Evolutionary conservation across 2,888 invertebrate species (phyloP).

Genomic region (Scaeva pyrastri): DNA sequence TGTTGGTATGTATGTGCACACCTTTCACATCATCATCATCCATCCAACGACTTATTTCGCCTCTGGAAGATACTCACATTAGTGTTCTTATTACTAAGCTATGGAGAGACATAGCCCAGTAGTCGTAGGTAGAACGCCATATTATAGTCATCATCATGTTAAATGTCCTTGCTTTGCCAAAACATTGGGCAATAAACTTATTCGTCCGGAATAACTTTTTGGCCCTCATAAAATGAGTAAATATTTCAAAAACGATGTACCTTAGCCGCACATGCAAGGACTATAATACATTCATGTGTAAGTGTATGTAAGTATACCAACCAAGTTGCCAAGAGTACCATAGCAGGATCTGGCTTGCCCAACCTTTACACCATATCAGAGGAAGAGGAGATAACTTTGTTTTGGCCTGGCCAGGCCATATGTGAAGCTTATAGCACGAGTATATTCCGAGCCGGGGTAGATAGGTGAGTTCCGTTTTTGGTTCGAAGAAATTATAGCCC

Average conservation of each 20-base stretch:
- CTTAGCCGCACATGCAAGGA: slow-evolving; percentile 26
- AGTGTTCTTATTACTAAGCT: background rate
- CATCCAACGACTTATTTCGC: background rate
- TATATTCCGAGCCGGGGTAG: background rate
- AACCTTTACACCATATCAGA: background rate
- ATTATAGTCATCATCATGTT: slow-evolving; percentile 62
- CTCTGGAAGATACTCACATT: background rate
- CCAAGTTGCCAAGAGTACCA: slow-evolving; percentile 1
- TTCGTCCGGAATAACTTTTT: slow-evolving; percentile 72
- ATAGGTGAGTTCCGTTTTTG: background rate
- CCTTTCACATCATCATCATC: background rate
- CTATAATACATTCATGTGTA: background rate
- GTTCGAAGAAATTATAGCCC: slow-evolving; percentile 6
- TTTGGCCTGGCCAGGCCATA: slow-evolving; percentile 19
- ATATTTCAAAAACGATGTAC: slow-evolving; percentile 67
- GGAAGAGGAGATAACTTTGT: slow-evolving; percentile 59
- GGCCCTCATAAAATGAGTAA: slow-evolving; percentile 70
- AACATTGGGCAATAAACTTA: slow-evolving; percentile 70
- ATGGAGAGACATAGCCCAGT: too few relatives aligned
- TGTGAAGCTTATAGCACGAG: background rate
- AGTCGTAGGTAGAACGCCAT: slow-evolving; percentile 25
- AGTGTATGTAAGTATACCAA: too few relatives aligned
- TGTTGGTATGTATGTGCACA: background rate
- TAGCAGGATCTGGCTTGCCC: background rate
- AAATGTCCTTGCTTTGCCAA: slow-evolving; percentile 66